Base-by-base conservation (phyloP, 2,797 vertebrate species). In the Garrulus glandarius region DNA sequence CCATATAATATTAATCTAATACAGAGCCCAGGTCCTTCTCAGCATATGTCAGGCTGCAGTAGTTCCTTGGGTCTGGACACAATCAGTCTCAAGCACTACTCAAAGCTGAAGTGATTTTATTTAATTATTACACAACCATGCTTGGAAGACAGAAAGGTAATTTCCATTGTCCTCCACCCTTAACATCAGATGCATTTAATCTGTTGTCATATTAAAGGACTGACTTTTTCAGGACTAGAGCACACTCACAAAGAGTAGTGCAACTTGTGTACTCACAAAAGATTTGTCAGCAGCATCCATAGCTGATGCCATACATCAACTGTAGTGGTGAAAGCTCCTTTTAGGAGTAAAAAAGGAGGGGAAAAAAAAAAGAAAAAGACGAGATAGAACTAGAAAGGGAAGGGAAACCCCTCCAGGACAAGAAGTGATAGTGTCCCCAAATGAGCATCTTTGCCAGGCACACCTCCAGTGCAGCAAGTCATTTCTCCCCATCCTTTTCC, bases 291-390 rank as follows among this genome's bases (percentile, higher is more conserved):
- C 29, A 34, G 37, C 32, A 72, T 43, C 53, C 30, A 47, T 16
- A 80, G 18, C 18, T 69, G 29, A 84, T 76, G 19, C 17, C 22
- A 19, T 34, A 50, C 5, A 26, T 43, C n/a, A 71, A 0, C 19
- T 41, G 4, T 18, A 65, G 50, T 41, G 16, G 18, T 37, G 15
- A 86, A 84, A 80, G 19, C 6, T 50, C 21, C 14, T 87, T 65
- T 36, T 1, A 5, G 18, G 7, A 4, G 0, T 6, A 21, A 26
- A 23, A 6, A 11, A 21, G 2, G 0, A 9, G 17, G 8, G 8
- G 2, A 18, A 43, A 30, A 16, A 7, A 11, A 20, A 7, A 3
- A 16, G 14, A 16, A 12, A 39, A 18, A n/a, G 3, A 13, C 7
- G 14, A 26, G 8, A 29, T 0, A 75, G 15, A 79, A 49, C 15